These are phyloP conservation scores for Xyrichtys novacula DNA, from an alignment of 2,797 vertebrate genomes.

Conservation along the genomic window DNA sequence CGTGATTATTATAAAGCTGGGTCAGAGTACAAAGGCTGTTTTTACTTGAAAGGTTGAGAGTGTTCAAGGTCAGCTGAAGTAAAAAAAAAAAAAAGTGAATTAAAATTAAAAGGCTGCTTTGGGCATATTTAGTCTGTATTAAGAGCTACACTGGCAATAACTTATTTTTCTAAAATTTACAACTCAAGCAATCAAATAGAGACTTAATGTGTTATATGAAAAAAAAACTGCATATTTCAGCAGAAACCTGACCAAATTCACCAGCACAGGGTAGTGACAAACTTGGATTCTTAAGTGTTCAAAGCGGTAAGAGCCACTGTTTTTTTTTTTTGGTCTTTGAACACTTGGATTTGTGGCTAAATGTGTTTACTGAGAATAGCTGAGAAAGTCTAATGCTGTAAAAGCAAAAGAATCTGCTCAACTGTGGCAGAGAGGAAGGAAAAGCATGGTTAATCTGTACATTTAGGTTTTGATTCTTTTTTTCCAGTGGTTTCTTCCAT, in stretches of 20 bases:
- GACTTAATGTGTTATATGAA: neutral
- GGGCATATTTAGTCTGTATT: conserved; percentile 6
- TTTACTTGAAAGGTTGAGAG: conserved; percentile 31
- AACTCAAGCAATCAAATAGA: neutral
- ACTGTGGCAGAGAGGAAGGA: too few relatives aligned
- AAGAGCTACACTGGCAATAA: conserved; percentile 12
- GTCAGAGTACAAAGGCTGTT: conserved; percentile 35
- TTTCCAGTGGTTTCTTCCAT: too few relatives aligned
- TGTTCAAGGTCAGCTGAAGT: conserved; percentile 24
- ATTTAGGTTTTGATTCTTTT: too few relatives aligned
- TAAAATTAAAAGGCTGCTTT: conserved; percentile 38
- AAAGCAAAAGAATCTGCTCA: too few relatives aligned
- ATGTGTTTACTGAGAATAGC: too few relatives aligned
- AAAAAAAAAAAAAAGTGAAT: too few relatives aligned
- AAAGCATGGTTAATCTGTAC: too few relatives aligned
- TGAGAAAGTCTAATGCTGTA: too few relatives aligned
- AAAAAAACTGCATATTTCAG: neutral
- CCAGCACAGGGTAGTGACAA: neutral
- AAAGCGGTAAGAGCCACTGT: too few relatives aligned
- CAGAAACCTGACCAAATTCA: neutral
- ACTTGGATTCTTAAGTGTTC: neutral
- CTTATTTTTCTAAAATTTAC: conserved; percentile 1
- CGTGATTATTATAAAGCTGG: conserved; percentile 46
- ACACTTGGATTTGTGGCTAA: too few relatives aligned
- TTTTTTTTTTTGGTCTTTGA: too few relatives aligned